A percentile compares a stretch with the other conserved stretches of the same genome.
phyloP scores from a whole-genome alignment of 64 coral and sea anemone species.

The Pocillopora verrucosa region DNA sequence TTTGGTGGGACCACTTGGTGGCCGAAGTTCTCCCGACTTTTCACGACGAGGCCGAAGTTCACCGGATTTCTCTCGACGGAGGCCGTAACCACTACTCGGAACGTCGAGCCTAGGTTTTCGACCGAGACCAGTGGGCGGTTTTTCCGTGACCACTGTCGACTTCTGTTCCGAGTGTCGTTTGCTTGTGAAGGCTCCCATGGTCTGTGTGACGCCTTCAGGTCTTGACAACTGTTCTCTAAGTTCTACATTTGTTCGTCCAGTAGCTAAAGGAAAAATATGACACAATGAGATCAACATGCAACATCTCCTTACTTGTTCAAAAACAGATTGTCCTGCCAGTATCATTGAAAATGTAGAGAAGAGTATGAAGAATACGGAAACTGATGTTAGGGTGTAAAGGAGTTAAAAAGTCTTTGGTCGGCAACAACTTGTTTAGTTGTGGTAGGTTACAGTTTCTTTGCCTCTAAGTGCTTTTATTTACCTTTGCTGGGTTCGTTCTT shows the following conservation, averaged over 20 bases:
- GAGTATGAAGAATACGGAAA: no score
- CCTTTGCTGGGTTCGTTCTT: conserved; percentile 98
- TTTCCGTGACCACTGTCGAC: conserved; percentile 33
- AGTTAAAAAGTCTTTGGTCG: no score
- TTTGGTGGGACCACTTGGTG: conserved; percentile 48
- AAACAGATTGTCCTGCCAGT: no score
- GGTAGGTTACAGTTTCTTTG: no score
- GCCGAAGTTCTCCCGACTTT: conserved; percentile 50
- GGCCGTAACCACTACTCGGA: conserved; percentile 75
- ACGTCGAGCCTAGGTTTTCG: conserved; percentile 60
- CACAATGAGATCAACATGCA: neutral
- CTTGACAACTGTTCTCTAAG: conserved; percentile 53
- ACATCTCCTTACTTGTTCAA: neutral
- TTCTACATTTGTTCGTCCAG: conserved; percentile 74
- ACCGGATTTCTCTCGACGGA: conserved; percentile 83
- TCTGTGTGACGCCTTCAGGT: conserved; percentile 31
- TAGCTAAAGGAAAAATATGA: conserved; percentile 39
- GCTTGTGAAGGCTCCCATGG: conserved; percentile 51
- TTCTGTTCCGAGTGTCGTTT: conserved; percentile 23
- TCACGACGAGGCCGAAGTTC: conserved; percentile 60
- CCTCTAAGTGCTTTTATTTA: neutral
- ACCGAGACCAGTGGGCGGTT: conserved; percentile 40
- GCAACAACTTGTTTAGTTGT: no score
- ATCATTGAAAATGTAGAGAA: no score
- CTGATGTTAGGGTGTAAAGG: no score